Conservation (phyloP, 2,797 vertebrate genomes). For the Rousettus madagascariensis region DNA sequence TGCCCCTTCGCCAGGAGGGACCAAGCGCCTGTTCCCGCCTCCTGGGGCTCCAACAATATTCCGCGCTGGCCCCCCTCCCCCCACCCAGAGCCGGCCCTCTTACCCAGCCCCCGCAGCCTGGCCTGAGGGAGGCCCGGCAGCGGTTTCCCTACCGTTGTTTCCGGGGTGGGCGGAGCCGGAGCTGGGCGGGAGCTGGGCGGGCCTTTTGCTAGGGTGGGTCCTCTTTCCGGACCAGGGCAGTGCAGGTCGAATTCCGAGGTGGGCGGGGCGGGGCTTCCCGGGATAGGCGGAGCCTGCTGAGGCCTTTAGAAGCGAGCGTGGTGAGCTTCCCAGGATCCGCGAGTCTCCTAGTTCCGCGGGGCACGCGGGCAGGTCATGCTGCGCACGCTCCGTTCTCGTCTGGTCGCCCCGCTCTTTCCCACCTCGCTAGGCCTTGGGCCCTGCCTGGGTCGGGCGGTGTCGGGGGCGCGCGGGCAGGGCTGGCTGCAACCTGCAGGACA, state of each 20-base stretch:
- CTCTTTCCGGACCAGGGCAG: neutral
- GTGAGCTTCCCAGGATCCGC: neutral
- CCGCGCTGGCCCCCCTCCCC: neutral
- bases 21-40: rapidly evolving
- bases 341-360: rapidly evolving
- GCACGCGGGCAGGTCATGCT: neutral
- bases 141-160: neutral
- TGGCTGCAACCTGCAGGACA: constrained; percentile 88
- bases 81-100: rapidly evolving
- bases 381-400: rapidly evolving
- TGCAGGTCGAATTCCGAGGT: rapidly evolving
- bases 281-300: neutral
- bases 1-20: neutral
- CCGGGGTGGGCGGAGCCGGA: neutral
- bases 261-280: neutral
- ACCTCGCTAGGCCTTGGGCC: neutral
- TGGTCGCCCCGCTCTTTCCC: neutral
- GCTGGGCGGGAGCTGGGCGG: neutral
- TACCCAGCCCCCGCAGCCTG: rapidly evolving
- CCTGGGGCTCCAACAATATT: rapidly evolving
- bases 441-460: neutral
- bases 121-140: neutral
- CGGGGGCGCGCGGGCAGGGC: neutral
- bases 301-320: neutral
- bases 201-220: neutral